Percentiles rank a stretch among this genome's conserved stretches.
Conservation (phyloP, 1,140 invertebrate species). For the Phymorhynchus buccinoides region DNA sequence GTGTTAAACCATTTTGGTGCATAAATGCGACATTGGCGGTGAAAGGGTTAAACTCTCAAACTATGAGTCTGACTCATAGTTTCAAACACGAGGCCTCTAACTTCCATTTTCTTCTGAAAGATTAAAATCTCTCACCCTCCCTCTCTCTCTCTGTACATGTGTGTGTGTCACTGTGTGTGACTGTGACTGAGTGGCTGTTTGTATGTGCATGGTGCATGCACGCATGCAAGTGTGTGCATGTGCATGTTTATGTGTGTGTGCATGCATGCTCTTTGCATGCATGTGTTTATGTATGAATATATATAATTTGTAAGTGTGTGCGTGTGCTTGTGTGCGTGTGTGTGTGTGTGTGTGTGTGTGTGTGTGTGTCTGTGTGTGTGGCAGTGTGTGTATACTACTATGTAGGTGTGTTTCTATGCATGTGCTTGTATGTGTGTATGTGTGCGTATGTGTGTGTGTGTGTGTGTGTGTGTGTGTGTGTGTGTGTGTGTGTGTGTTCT, state of each 20-base stretch:
- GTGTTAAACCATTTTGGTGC: too few species aligned
- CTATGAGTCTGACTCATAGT: neutral
- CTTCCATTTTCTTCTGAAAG: neutral
- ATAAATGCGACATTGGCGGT: too few species aligned
- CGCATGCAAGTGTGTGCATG: neutral
- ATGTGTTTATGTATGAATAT: neutral
- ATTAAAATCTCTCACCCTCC: neutral
- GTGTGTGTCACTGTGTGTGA: neutral
- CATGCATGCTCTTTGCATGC: neutral
- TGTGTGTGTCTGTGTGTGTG: neutral
- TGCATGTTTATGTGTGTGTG: neutral
- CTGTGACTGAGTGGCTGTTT: neutral
- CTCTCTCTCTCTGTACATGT: too few species aligned
- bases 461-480: neutral
- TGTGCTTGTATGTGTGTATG: neutral
- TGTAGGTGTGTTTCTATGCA: neutral
- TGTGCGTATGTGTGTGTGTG: neutral
- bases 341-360: too few species aligned
- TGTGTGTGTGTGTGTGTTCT: neutral
- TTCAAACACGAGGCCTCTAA: neutral
- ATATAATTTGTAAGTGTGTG: neutral
- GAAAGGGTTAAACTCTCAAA: too few species aligned
- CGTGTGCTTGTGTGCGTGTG: too few species aligned
- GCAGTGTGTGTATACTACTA: neutral
- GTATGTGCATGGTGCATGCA: neutral